Evolutionary conservation across 2,797 vertebrate genomes (phyloP).

Genomic region (Poliocrania exsul): DNA sequence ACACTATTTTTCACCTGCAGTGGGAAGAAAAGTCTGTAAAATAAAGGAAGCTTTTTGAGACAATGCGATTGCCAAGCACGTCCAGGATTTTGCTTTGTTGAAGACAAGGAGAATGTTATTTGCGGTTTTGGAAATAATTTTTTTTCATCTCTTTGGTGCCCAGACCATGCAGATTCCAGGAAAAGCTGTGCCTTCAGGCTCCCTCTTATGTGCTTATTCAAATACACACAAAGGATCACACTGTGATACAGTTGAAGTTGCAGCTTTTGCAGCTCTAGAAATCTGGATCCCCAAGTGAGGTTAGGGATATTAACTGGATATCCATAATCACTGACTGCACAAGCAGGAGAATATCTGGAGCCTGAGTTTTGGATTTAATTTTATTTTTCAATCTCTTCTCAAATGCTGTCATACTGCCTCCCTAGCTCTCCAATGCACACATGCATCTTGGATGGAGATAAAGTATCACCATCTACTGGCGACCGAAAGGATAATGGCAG

Average conservation of each 20-base stretch:
- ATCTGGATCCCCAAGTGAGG: not conserved
- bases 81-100: not conserved
- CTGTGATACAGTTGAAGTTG: not conserved
- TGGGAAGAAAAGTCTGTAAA: not conserved
- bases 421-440: not conserved
- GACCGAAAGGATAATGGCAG: not conserved
- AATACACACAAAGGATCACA: not conserved
- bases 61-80: not conserved
- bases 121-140: not conserved
- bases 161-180: not conserved
- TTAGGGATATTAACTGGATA: not conserved
- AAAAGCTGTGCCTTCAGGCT: not conserved
- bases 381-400: not conserved
- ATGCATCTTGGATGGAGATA: not conserved
- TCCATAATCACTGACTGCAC: not conserved
- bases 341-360: not conserved
- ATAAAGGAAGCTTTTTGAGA: not conserved
- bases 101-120: not conserved
- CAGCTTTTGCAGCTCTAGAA: not conserved
- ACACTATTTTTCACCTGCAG: not conserved
- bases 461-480: conserved; percentile 47
- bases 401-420: not conserved
- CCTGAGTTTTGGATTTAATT: not conserved
- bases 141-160: not conserved
- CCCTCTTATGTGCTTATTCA: not conserved